Evolutionary conservation across 2,113 vertebrate genomes (phyloP).

Genomic region (mouse (Mus musculus)): DNA sequence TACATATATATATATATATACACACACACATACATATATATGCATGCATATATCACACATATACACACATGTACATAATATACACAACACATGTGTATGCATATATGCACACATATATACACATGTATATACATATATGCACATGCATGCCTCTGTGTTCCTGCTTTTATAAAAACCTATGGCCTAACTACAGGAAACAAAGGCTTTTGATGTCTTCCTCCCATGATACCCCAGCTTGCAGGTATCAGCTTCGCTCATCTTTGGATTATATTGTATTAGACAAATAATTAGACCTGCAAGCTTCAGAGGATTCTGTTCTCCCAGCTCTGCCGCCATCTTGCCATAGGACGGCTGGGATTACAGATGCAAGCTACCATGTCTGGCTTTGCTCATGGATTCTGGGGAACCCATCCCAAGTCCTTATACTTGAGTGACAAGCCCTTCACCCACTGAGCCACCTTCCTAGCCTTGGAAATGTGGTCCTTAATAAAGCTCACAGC

Average conservation of each 20-base stretch:
- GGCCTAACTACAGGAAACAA: not conserved
- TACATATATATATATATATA: fast-evolving
- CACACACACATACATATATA: not conserved
- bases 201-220: not conserved
- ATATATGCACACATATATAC: not conserved
- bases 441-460: not conserved
- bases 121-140: no score
- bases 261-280: not conserved
- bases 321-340: not conserved
- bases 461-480: not conserved
- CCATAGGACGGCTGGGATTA: no score
- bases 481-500: not conserved
- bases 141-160: not conserved
- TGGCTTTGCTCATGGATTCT: not conserved
- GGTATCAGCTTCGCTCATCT: not conserved
- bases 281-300: not conserved
- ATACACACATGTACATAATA: no score
- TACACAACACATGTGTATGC: no score
- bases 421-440: not conserved
- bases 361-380: not conserved
- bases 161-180: not conserved
- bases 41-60: not conserved
- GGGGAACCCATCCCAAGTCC: not conserved
- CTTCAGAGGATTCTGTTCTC: not conserved
- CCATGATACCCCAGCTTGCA: no score